phyloP scores from a whole-genome alignment of 2,888 invertebrate species.

The Aphodius sticticus region DNA sequence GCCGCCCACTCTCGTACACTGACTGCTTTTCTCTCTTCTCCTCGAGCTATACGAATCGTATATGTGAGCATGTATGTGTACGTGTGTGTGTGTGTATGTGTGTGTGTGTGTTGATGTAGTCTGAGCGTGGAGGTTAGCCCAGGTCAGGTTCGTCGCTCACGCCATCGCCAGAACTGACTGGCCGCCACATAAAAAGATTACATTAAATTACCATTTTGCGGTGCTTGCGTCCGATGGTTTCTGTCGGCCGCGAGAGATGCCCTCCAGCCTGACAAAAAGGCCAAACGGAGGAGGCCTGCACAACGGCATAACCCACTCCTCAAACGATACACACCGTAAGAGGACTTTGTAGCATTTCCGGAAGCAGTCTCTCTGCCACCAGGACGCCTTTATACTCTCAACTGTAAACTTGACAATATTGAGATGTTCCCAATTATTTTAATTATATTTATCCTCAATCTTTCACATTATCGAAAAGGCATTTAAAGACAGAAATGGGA shows the following conservation, averaged over 20 bases:
- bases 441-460: too few relatives aligned
- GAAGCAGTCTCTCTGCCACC: too few relatives aligned
- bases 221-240: conserved; percentile 23
- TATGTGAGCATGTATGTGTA: conserved; percentile 9
- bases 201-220: conserved; percentile 27
- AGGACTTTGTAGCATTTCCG: neutral
- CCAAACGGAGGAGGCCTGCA: conserved; percentile 4
- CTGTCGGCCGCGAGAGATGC: conserved; percentile 22
- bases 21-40: neutral
- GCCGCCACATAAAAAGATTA: conserved; percentile 24
- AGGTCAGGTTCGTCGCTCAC: conserved; percentile 48
- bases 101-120: conserved; percentile 14
- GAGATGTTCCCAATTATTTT: too few relatives aligned
- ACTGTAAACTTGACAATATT: too few relatives aligned
- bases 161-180: conserved; percentile 42
- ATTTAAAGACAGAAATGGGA: too few relatives aligned
- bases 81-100: conserved; percentile 6
- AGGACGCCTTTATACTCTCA: too few relatives aligned
- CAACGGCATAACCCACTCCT: neutral
- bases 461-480: too few relatives aligned
- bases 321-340: neutral
- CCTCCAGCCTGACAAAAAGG: conserved; percentile 12
- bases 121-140: conserved; percentile 37
- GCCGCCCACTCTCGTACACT: conserved; percentile 13
- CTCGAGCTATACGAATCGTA: neutral